Evolutionary conservation across 2,113 vertebrate genomes (phyloP), one percentile per base, ranked within the genome.

Genomic region (Dicrurus megarhynchus): DNA sequence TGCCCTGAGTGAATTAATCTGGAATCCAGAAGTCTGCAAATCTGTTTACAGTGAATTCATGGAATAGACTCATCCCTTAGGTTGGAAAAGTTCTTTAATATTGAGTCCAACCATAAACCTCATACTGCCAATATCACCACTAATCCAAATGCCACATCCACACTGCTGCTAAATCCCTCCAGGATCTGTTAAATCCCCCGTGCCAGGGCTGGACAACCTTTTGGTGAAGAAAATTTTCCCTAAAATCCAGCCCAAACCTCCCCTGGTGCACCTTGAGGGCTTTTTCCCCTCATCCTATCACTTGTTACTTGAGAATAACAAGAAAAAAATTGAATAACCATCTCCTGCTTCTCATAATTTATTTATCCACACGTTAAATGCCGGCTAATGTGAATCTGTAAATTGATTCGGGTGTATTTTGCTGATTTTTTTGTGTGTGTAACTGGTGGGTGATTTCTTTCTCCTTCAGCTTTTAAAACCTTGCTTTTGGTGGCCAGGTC

Each of bases 201-300:
- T 7, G 37, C 10, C 28, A 11, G 61, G 28, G 20, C 61, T 33
- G 41, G 20, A 12, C 26, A 35, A 67, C 47, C 4, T 5, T 35
- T 8, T 24, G 26, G 37, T 22, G 21, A 42, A 21, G 44, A 35
- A 42, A 59, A 6, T 9, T 7, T 15, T 1, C 18, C 53, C 32
- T 32, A 18, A 52, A 35, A 59, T 52, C 33, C 70, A 85, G 4
- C 52, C 35, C 11, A 11, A 76, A 57, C 24, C 42, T 56, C 16
- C 35, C 24, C 16, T 30, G 56, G 10, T 52, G 26, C 20, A 35
- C 11, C 56, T 12, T 35, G 41, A 64, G n/a, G 49, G 23, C 4
- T 32, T 42, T 50, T 0, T 11, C 6, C 4, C 13, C 17, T 44
- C 37, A 28, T 23, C 22, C 55, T 3, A 1, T 44, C 55, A 7